phyloP scores from a whole-genome alignment of 2,797 vertebrate genomes.

The Halcyon leucocephala region DNA sequence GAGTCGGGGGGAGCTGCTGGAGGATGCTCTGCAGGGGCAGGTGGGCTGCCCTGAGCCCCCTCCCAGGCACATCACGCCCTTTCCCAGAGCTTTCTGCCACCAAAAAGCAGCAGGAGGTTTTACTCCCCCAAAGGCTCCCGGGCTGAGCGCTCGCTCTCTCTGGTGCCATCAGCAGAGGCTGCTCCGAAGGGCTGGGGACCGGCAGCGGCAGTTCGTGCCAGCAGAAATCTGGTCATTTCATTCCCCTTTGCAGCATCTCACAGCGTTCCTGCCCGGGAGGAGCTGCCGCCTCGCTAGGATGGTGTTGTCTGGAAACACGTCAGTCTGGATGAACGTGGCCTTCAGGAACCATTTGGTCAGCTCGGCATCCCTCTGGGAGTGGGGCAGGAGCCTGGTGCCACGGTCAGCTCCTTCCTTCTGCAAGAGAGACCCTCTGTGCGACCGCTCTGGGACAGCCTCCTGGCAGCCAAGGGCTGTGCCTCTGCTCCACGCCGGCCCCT shows the following conservation, averaged over 20 bases:
- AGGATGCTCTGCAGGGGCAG: fast-evolving
- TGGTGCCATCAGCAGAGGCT: background rate
- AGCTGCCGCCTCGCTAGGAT: background rate
- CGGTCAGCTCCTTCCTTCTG: background rate
- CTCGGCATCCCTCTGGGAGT: background rate
- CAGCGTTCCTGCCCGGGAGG: background rate
- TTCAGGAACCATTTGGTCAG: fast-evolving
- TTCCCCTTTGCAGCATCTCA: constrained; percentile 15
- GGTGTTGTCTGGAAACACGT: background rate
- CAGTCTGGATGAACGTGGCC: background rate
- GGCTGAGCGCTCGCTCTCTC: fast-evolving
- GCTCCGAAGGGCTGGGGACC: background rate
- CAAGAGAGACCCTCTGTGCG: background rate
- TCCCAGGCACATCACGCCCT: background rate
- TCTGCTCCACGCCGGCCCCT: fast-evolving
- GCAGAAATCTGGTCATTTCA: background rate
- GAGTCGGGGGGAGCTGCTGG: background rate
- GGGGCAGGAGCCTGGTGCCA: background rate
- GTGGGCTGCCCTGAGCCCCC: background rate
- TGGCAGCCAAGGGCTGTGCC: fast-evolving
- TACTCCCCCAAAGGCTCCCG: background rate
- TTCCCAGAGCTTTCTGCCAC: background rate
- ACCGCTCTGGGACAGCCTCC: fast-evolving
- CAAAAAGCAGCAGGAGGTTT: background rate
- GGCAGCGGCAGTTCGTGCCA: fast-evolving